Evolutionary conservation across 1,140 invertebrate genomes (phyloP), one percentile per base, ranked within the genome.

Genomic region (Aporrectodea caliginosa): DNA sequence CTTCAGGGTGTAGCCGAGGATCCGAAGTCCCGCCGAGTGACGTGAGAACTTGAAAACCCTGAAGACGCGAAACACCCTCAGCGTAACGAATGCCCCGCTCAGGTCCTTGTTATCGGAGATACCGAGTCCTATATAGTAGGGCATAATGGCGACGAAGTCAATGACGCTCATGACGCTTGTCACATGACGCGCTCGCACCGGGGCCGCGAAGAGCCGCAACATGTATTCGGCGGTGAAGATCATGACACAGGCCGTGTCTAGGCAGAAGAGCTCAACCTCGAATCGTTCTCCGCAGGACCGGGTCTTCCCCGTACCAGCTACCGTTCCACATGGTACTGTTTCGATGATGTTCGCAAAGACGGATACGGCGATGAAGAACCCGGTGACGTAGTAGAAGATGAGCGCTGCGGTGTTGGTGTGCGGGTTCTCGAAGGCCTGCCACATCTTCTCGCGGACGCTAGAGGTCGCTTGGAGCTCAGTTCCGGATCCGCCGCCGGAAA

Each of bases 161-260:
- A 99, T 99, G 84, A 99, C 93, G 83, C 94, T 96, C 98, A 99
- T 99, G 43, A 99, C 96, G 78, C 93, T 96, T 77, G 96, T 91
- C 81, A 98, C 93, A 87, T 99, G 99, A 89, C 98, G 98, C 89
- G 95, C 98, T 69, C 98, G 91, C 88, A 35, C 31, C 1, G 98
- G 98, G 0, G 98, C 97, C 6, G 98, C 97, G 89, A 97, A 99
- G 83, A 99, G 90, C 84, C 97, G 92, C 81, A 99, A 90, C 80
- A 99, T 90, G 89, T 99, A 99, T 88, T 99, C 97, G 27, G 97
- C 95, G 1, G 97, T 99, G 90, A 99, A 99, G 83, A 99, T 99
- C 95, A 99, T 99, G 74, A 99, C 98, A 90, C 98, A 99, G 78
- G 98, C 98, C 1, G 98, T 99, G 90, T 99, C 98, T 87, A 99